Percentiles rank a stretch among this genome's conserved stretches.
Evolutionary conservation across 2,113 vertebrate species (phyloP).

Genomic region (Puntigrus tetrazona): DNA sequence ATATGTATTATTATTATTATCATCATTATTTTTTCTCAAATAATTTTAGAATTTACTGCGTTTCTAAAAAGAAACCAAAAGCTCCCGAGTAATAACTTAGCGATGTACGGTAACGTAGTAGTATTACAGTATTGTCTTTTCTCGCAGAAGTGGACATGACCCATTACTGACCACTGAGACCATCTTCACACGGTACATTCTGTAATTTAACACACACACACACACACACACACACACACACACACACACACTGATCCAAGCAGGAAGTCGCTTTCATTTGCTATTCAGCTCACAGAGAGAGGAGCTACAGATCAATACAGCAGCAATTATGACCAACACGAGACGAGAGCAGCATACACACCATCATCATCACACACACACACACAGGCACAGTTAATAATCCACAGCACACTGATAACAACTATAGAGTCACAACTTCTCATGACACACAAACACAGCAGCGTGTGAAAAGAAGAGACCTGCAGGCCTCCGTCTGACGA

Average conservation of each 20-base stretch:
- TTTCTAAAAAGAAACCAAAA: not conserved
- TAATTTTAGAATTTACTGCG: not conserved
- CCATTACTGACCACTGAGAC: not conserved
- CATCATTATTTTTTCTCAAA: no score
- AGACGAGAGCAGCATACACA: conserved; percentile 60
- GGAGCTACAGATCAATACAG: conserved; percentile 76
- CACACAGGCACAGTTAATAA: not conserved
- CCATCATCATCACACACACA: not conserved
- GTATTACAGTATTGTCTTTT: no score
- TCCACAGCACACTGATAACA: not conserved
- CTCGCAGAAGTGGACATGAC: not conserved
- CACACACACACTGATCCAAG: conserved; percentile 39
- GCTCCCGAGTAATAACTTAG: not conserved
- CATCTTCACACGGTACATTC: not conserved
- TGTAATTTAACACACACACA: not conserved
- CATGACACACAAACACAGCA: not conserved
- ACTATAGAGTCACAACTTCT: not conserved
- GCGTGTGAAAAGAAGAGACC: not conserved
- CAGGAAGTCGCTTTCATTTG: conserved; percentile 73
- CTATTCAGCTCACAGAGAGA: conserved; percentile 70
- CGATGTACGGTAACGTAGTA: not conserved
- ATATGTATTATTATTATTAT: no score
- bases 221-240: not conserved
- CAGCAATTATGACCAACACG: conserved; percentile 73
- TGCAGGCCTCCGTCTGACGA: not conserved